Evolutionary conservation across 2,888 invertebrate genomes (phyloP), one percentile per base, ranked within the genome.

Genomic region (Dyspetes luteomarginatus): DNA sequence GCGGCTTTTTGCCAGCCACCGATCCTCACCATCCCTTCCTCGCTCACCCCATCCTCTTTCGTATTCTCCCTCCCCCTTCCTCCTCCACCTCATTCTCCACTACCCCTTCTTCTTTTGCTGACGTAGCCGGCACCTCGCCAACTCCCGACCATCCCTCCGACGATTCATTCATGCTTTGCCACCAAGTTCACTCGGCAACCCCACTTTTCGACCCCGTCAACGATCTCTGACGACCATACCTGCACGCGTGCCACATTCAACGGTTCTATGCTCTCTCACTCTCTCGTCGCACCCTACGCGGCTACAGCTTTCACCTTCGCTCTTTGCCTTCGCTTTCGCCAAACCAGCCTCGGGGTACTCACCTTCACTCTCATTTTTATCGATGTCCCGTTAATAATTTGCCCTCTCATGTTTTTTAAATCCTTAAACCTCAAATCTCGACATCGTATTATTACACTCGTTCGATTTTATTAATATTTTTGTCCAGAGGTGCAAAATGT

Each of bases 151-250:
- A 84, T 84, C 83, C 82, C 78, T 79, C 82, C 56, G 78, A 75
- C 86, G 68, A 86, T 90, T 90, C 91, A 91, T 91, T 91, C 91
- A 92, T 90, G 86, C 85, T 88, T 83, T 88, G n/a, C 85, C 83
- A 82, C 77, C 50, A 68, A 41, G 58, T 67, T 64, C 56, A 73
- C 80, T 65, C 84, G 78, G 55, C 82, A 82, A 80, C 77, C 81
- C 82, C 64, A 45, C 78, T 76, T 56, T 82, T 82, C 82, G 72
- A 73, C 84, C 84, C 78, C 78, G 67, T 55, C 62, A 77, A 17
- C 76, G 81, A 4, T 30, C 71, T 45, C 67, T 4, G 48, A 15
- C 83, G 74, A 74, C 74, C 74, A 62, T 52, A 41, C 75, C 72
- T 75, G 17, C 60, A 17, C 48, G 30, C 64, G 15, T 26, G 26